These are phyloP conservation scores for Platyura marginata DNA, from an alignment of 1,140 invertebrate genomes.

Conservation along the genomic window DNA sequence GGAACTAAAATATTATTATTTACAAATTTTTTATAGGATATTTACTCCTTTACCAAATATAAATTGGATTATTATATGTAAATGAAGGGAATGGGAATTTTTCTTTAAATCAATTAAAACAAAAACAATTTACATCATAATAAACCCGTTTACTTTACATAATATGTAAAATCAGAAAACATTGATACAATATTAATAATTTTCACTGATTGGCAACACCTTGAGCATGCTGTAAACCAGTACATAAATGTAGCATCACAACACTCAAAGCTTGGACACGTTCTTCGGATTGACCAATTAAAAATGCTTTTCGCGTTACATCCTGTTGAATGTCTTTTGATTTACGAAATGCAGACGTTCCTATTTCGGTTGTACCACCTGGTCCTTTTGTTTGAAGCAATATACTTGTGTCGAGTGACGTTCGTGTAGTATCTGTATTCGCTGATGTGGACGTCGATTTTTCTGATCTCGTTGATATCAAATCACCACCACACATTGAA, in stretches of 20 bases:
- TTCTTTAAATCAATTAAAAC: too few species aligned
- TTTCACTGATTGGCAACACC: conserved; percentile 9
- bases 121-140: too few species aligned
- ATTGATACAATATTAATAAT: too few species aligned
- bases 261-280: conserved; percentile 58
- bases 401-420: background rate
- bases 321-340: conserved; percentile 29
- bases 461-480: background rate
- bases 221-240: conserved; percentile 42
- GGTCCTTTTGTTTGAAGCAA: conserved; percentile 1
- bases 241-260: conserved; percentile 63
- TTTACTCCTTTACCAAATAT: too few species aligned
- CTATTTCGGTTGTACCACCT: too few species aligned
- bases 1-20: too few species aligned
- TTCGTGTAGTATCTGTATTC: background rate
- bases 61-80: too few species aligned
- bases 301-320: conserved; percentile 28
- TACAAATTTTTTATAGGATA: too few species aligned
- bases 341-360: conserved; percentile 15
- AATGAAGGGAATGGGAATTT: too few species aligned
- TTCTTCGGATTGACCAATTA: conserved; percentile 45
- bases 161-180: too few species aligned
- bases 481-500: background rate
- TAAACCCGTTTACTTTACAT: too few species aligned
- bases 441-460: background rate